Evolutionary conservation across 2,888 invertebrate species (phyloP).

Genomic region (Oasisia sp.): DNA sequence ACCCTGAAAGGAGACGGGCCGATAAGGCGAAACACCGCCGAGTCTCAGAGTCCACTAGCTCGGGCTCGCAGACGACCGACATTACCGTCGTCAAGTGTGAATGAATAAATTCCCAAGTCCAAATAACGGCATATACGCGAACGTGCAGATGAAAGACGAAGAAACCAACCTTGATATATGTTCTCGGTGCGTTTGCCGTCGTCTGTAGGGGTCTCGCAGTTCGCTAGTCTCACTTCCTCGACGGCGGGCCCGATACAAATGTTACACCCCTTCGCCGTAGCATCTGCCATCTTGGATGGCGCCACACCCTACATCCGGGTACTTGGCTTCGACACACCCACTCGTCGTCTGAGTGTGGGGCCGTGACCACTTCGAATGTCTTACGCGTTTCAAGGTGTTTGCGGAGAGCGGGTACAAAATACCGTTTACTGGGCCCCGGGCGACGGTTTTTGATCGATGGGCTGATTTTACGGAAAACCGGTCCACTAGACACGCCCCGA

Average conservation of each 20-base stretch:
- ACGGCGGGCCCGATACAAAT: neutral
- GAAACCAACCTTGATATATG: neutral
- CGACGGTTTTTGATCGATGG: conserved; percentile 17
- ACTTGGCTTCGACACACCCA: conserved; percentile 43
- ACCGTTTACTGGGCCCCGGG: neutral
- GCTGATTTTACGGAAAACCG: neutral
- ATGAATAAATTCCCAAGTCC: neutral
- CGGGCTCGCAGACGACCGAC: neutral
- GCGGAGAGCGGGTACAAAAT: neutral
- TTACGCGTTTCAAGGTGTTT: conserved; percentile 3
- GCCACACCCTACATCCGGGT: conserved; percentile 46
- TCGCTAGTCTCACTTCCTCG: neutral
- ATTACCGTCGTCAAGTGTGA: conserved; percentile 17
- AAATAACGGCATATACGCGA: neutral
- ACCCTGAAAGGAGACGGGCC: neutral
- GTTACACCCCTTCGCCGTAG: conserved; percentile 5
- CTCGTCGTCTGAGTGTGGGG: conserved; percentile 36
- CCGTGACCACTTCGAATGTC: neutral
- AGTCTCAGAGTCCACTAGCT: neutral
- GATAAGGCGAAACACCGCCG: neutral
- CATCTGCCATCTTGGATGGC: conserved; percentile 33
- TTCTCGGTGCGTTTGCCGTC: neutral
- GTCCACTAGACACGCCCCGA: neutral
- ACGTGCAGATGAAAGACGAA: neutral
- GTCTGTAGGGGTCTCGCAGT: neutral